Conservation (phyloP, 2,888 invertebrate genomes). For the Dinocampus coccinellae region DNA sequence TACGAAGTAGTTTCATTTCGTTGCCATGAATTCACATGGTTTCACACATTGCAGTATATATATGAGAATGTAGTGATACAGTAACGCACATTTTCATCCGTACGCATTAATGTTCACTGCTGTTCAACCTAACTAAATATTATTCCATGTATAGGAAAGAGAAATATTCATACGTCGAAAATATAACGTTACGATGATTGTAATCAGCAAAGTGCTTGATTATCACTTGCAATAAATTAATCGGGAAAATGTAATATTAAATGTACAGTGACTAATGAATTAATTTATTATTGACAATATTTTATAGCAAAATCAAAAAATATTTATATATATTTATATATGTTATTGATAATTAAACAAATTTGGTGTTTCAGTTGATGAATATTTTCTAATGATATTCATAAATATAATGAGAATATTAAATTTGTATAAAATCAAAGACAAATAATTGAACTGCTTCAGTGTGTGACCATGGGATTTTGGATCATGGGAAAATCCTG, state of each 20-base stretch:
- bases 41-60: no score
- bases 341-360: not conserved
- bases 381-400: not conserved
- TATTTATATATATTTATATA: not conserved
- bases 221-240: not conserved
- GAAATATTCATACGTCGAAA: not conserved
- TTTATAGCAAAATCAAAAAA: not conserved
- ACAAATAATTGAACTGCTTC: slow-evolving; percentile 8
- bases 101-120: not conserved
- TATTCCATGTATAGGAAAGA: not conserved
- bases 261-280: not conserved
- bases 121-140: not conserved
- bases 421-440: slow-evolving; percentile 33
- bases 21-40: not conserved
- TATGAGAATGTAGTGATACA: not conserved
- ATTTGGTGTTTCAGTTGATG: no score
- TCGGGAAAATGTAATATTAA: not conserved
- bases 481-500: slow-evolving; percentile 46
- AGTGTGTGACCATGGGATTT: slow-evolving; percentile 23
- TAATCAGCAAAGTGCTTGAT: not conserved
- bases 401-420: slow-evolving; percentile 9
- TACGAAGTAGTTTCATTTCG: no score
- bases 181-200: not conserved
- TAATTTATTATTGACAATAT: not conserved
- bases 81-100: not conserved